phyloP scores from a whole-genome alignment of 1,140 invertebrate species.

The Hirudo medicinalis region DNA sequence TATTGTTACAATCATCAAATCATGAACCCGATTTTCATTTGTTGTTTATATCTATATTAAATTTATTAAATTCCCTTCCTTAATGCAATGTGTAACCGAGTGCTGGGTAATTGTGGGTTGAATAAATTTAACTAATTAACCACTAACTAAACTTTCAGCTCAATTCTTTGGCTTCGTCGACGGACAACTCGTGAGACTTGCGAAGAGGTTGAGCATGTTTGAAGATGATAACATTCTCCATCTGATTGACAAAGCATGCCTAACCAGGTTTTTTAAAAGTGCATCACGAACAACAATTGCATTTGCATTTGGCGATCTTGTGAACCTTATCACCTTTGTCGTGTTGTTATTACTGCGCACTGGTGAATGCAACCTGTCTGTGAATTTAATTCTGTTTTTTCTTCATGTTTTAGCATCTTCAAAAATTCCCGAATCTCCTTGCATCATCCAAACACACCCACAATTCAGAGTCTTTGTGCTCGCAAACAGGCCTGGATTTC shows the following conservation, averaged over 20 bases:
- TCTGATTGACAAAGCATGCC: constrained; percentile 65
- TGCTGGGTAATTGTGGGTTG: no score
- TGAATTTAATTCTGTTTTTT: no score
- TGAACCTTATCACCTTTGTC: background rate
- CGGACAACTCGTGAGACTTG: constrained; percentile 72
- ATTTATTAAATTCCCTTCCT: no score
- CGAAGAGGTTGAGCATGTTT: constrained; percentile 59
- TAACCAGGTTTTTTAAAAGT: constrained; percentile 49
- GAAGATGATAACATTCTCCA: constrained; percentile 55
- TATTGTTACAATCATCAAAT: no score
- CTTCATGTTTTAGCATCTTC: no score
- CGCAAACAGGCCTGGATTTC: constrained; percentile 90
- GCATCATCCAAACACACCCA: constrained; percentile 37
- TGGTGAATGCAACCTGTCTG: background rate
- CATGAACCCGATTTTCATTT: no score
- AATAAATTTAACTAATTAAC: no score
- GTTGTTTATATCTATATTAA: no score
- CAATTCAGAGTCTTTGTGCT: constrained; percentile 59
- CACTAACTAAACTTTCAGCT: constrained; percentile 35
- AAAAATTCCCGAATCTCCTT: background rate
- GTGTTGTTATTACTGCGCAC: background rate
- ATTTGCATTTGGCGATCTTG: background rate
- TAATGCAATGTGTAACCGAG: no score
- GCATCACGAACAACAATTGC: no score
- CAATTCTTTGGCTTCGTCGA: constrained; percentile 57